These are phyloP conservation scores for Ptilorrhoa leucosticta DNA, from an alignment of 2,113 vertebrate species.

Conservation along the genomic window DNA sequence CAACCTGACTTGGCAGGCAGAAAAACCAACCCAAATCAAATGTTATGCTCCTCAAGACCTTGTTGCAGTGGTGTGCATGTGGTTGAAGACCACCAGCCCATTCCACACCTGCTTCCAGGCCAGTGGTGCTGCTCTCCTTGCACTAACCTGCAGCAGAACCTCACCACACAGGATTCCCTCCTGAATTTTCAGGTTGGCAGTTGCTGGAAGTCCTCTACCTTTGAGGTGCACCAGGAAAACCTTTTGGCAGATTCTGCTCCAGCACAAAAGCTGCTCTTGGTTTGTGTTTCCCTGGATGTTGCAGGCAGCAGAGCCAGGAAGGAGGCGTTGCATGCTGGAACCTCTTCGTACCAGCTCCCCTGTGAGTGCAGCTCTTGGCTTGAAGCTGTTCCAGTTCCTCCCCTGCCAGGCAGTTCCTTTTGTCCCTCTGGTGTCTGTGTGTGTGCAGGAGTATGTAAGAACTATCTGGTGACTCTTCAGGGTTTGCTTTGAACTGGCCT, in stretches of 20 bases:
- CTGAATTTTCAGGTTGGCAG: background rate
- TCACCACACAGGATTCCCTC: fast-evolving
- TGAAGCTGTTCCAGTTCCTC: background rate
- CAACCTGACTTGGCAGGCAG: background rate
- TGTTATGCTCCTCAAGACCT: fast-evolving
- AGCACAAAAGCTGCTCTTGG: background rate
- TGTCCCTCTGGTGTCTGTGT: background rate
- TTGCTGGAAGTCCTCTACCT: background rate
- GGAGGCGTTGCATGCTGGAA: background rate
- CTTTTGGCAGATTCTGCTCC: background rate
- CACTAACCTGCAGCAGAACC: background rate
- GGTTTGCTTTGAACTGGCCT: background rate
- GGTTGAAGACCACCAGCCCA: background rate
- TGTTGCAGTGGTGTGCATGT: background rate
- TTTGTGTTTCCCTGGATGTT: background rate
- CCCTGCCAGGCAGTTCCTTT: background rate
- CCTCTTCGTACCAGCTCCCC: background rate
- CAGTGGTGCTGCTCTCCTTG: background rate
- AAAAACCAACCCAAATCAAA: background rate
- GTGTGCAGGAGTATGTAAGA: background rate
- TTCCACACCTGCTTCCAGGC: fast-evolving
- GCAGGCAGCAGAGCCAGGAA: background rate
- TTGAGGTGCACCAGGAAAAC: background rate
- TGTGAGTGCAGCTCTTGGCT: background rate
- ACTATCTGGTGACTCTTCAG: background rate